Percentiles rank a stretch among this genome's conserved stretches.
These are phyloP conservation scores for Macrosiphum euphorbiae DNA, from an alignment of 2,888 invertebrate genomes.

Conservation along the genomic window DNA sequence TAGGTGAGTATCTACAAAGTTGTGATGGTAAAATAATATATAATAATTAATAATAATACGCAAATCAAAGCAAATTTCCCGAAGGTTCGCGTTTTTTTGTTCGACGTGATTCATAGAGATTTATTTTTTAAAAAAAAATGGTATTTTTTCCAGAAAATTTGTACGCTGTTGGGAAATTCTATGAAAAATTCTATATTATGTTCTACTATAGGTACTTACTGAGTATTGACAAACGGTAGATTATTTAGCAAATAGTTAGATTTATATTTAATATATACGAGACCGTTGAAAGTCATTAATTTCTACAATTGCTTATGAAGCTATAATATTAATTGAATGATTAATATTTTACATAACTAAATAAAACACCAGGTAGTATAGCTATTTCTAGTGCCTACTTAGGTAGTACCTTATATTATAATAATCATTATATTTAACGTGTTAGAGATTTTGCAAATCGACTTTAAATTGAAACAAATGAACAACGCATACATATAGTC, in stretches of 20 bases:
- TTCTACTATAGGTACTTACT: no score
- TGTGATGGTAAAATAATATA: background rate
- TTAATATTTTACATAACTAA: background rate
- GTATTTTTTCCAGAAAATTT: background rate
- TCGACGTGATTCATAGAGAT: background rate
- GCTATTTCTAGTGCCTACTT: background rate
- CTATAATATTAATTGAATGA: background rate
- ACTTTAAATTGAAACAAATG: background rate
- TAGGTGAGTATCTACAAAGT: constrained; percentile 63
- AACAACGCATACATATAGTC: background rate
- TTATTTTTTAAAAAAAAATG: background rate
- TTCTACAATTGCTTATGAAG: background rate
- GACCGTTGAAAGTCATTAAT: background rate
- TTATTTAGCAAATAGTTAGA: background rate
- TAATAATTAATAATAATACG: background rate
- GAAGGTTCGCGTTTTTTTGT: background rate
- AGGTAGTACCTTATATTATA: background rate
- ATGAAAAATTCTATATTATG: background rate
- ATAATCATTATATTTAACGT: background rate
- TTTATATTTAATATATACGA: no score
- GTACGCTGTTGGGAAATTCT: no score
- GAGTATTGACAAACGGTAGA: background rate
- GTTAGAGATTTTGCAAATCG: background rate
- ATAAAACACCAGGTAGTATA: background rate
- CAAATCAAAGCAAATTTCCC: background rate